Evolutionary conservation across 2,113 vertebrate genomes (phyloP), one percentile per base, ranked within the genome.

Genomic region (Dascyllus trimaculatus): DNA sequence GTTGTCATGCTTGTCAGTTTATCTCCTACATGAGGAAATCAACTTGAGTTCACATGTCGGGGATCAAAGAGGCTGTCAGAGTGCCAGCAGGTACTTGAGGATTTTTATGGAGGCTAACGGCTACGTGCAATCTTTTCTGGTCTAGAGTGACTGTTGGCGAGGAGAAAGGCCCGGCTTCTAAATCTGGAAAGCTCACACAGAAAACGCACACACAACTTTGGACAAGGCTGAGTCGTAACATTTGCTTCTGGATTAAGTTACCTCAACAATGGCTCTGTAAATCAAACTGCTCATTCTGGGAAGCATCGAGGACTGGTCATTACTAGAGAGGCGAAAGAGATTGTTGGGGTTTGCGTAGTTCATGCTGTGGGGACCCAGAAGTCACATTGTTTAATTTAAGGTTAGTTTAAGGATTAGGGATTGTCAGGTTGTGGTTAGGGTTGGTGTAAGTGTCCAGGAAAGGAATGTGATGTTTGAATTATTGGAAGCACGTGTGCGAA

Each of bases 81-180:
- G 17, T 26, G 62, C 71, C 75, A 82, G 2, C 74, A 73, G 71
- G 74, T 67, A 65, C 76, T 84, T 82, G 80, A 24, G 40, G 60
- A 15, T 71, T 67, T 91, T 86, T 85, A 81, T 80, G 19, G 82
- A 59, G 25, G 52, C 57, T 84, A 77, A 75, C 86, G 14, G 43
- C 64, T 74, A 86, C 2, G 26, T 87, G 87, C 51, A 18, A 79
- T 52, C 43, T 85, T 65, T 32, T 68, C 58, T 71, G 32, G 78
- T 69, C 22, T 15, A 40, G 45, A 14, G 38, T 5, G 18, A n/a
- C 46, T 24, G 75, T 67, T 53, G 38, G 53, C 52, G 0, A 60
- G 46, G 29, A 63, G 5, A 52, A 48, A 86, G 60, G 59, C 53
- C 29, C 63, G 19, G 35, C 40, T 24, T 66, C 60, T 72, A 68